Base-by-base conservation (phyloP, 1,140 invertebrate genomes). In the Tenebrio molitor region DNA sequence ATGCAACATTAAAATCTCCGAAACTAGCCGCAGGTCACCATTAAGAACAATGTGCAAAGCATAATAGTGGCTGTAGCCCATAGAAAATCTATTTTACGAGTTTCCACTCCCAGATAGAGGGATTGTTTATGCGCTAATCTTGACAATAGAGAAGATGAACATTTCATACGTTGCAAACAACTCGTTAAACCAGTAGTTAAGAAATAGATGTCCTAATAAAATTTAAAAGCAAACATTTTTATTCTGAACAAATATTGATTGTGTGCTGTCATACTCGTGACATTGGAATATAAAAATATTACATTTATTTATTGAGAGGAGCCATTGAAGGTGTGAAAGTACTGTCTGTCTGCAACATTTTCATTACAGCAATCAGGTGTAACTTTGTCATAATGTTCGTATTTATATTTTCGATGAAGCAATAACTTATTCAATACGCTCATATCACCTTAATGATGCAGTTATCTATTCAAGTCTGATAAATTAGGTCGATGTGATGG, bases 41-140 rank as follows among this genome's bases (percentile, higher is more conserved):
- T 69, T 69, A 69, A 33, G 44, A 69, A 69, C 68, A 69, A 69
- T 69, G 68, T 69, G 39, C 41, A 69, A 62, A 44, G 23, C 21
- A 69, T 69, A 58, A 69, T 69, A 58, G 42, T 50, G 46, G 66
- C 66, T 53, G 46, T 50, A 53, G 33, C 50, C 68, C 46, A 69
- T 69, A 69, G 68, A 69, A 69, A 69, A 69, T 69, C 39, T 36
- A 69, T 42, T 69, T 69, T 69, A 69, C 44, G 68, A 62, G 68
- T 69, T 69, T 69, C 68, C 68, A 69, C 68, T 58, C 68, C 68
- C 68, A 69, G 68, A 33, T 29, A 42, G 36, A 44, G 19, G 42
- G 36, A 67, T 53, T 53, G 46, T 53, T 53, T 53, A 53, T 44
- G 42, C 36, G 36, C 36, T 44, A 25, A 67, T 67, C 58, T 36